Conservation (phyloP, 2,113 vertebrate species). For the Lutjanus erythropterus region DNA sequence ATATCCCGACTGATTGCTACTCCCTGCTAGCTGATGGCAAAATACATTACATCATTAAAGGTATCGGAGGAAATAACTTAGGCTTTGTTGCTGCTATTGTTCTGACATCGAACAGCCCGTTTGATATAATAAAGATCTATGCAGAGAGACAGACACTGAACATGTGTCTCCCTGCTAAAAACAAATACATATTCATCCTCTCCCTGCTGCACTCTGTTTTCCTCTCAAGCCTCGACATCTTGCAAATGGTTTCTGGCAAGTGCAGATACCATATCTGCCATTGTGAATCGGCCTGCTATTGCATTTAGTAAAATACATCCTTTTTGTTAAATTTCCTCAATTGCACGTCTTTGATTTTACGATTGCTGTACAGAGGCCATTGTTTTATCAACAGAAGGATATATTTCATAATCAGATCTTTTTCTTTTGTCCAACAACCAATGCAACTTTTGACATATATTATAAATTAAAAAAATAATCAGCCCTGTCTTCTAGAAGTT, state of each 20-base stretch:
- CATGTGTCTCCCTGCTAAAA: conserved; percentile 73
- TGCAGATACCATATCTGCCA: conserved; percentile 61
- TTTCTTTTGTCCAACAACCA: conserved; percentile 8
- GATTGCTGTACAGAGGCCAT: conserved; percentile 2
- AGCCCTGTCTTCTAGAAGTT: no score
- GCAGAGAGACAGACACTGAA: conserved; percentile 78
- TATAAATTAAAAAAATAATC: conserved; percentile 19
- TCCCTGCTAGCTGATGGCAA: conserved; percentile 68
- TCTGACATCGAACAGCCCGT: conserved; percentile 75
- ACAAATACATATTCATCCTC: conserved; percentile 75
- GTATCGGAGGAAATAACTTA: conserved; percentile 78
- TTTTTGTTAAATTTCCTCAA: conserved; percentile 28
- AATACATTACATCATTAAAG: conserved; percentile 83
- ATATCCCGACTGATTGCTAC: conserved; percentile 80
- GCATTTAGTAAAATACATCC: conserved; percentile 45
- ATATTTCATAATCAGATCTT: conserved; percentile 33
- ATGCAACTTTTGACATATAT: neutral
- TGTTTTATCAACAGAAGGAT: conserved; percentile 21
- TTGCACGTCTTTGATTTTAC: conserved; percentile 47
- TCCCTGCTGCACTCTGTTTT: conserved; percentile 32
- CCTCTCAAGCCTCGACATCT: conserved; percentile 48
- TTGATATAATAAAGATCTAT: conserved; percentile 83
- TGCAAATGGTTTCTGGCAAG: conserved; percentile 73
- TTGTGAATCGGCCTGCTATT: conserved; percentile 32
- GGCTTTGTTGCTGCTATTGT: conserved; percentile 78